Evolutionary conservation across 2,888 invertebrate genomes (phyloP).

Genomic region (Matsumyia berberina): DNA sequence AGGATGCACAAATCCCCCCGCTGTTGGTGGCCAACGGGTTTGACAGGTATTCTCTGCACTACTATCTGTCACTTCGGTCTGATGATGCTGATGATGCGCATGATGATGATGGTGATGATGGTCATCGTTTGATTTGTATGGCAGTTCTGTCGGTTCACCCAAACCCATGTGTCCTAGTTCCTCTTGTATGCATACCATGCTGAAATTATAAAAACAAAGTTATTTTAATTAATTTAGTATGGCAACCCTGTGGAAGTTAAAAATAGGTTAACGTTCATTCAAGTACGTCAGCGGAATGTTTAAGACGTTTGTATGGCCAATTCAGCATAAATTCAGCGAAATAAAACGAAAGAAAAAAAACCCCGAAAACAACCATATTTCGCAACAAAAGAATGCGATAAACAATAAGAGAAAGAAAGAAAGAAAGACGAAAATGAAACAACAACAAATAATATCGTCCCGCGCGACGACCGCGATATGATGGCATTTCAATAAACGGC

Average conservation of each 20-base stretch:
- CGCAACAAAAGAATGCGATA: conserved; percentile 53
- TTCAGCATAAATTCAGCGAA: conserved; percentile 39
- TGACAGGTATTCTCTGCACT: conserved; percentile 84
- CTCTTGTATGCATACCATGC: conserved; percentile 88
- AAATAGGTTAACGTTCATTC: conserved; percentile 55
- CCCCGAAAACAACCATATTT: conserved; percentile 43
- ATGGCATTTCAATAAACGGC: conserved; percentile 11
- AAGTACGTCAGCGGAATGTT: conserved; percentile 51
- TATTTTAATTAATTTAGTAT: conserved; percentile 23
- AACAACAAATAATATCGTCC: conserved; percentile 12
- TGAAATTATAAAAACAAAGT: conserved; percentile 81
- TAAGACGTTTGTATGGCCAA: conserved; percentile 17
- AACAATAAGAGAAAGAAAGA: neutral
- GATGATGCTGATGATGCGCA: conserved; percentile 78
- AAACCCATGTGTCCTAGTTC: conserved; percentile 86
- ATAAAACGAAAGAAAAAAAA: conserved; percentile 12
- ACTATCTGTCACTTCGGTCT: conserved; percentile 83
- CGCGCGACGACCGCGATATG: neutral
- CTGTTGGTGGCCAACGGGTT: conserved; percentile 85
- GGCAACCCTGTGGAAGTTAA: conserved; percentile 49
- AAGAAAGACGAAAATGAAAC: neutral
- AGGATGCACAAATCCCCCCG: conserved; percentile 83
- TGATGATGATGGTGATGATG: conserved; percentile 77
- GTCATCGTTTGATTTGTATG: conserved; percentile 79
- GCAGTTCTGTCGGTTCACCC: conserved; percentile 80